Percentiles rank a stretch among this genome's conserved stretches.
phyloP scores from a whole-genome alignment of 2,113 vertebrate genomes.

The Calidris pygmaea region DNA sequence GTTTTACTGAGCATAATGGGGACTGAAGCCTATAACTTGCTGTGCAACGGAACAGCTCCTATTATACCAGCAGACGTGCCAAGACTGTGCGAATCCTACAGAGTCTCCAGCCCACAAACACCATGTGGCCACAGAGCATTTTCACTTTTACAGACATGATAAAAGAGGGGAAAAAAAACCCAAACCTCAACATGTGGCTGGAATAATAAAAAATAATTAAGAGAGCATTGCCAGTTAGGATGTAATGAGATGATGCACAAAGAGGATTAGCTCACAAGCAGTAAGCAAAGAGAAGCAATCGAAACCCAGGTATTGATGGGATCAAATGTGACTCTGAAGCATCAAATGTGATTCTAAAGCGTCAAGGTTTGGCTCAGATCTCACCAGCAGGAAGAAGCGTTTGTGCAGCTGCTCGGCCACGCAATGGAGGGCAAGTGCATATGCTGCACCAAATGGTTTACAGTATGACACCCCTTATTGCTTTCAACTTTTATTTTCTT shows the following conservation, averaged over 20 bases:
- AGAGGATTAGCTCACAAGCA: neutral
- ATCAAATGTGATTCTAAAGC: neutral
- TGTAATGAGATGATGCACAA: neutral
- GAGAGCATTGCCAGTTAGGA: neutral
- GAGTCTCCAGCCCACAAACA: neutral
- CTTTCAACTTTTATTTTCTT: neutral
- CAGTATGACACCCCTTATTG: neutral
- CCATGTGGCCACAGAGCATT: neutral
- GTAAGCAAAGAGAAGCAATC: neutral
- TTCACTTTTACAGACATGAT: neutral
- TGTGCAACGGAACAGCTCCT: neutral
- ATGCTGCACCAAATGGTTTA: neutral
- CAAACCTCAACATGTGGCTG: neutral
- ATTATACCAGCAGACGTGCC: neutral
- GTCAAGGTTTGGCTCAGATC: neutral
- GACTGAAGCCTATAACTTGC: neutral
- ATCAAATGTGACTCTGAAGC: neutral
- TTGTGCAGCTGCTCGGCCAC: neutral
- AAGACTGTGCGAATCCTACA: neutral
- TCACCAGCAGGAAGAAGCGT: neutral
- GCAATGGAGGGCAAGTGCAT: neutral
- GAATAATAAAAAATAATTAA: neutral
- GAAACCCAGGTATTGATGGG: neutral
- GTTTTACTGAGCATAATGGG: neutral
- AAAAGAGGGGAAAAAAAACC: neutral